A percentile compares a stretch with the other conserved stretches of the same genome.
These are phyloP conservation scores for Theonella swinhoei DNA, from an alignment of 37 sponge, comb jelly and placozoan genomes.

Conservation along the genomic window DNA sequence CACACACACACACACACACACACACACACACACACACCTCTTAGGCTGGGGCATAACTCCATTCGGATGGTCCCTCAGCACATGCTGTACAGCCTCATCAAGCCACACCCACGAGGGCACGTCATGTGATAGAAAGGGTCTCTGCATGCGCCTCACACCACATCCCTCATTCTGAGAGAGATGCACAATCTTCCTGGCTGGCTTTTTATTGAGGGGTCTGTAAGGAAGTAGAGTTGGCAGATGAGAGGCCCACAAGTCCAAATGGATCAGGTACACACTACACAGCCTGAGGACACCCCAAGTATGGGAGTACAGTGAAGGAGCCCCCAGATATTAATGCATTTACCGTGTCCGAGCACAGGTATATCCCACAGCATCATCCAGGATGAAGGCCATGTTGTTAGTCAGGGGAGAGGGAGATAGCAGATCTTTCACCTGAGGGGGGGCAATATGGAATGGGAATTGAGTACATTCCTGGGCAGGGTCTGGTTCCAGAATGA, in stretches of 20 bases:
- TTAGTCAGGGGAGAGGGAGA: conserved; percentile 19
- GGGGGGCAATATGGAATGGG: not conserved
- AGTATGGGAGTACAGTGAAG: too few species aligned
- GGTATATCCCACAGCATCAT: not conserved
- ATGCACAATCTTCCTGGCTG: conserved; percentile 15
- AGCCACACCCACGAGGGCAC: conserved; percentile 8
- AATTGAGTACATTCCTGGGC: not conserved
- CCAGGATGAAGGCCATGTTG: conserved; percentile 9
- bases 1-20: conserved; percentile 22
- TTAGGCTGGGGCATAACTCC: conserved; percentile 26
- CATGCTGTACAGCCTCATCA: conserved; percentile 23
- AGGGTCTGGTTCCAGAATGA: not conserved
- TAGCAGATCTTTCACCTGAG: conserved; percentile 32
- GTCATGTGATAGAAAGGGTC: conserved; percentile 1
- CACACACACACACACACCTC: conserved; percentile 11
- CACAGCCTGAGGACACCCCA: too few species aligned
- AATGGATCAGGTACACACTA: too few species aligned
- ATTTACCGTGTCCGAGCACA: conserved; percentile 30
- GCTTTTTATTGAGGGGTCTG: not conserved
- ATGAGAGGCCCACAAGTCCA: too few species aligned
- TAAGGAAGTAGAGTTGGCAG: not conserved
- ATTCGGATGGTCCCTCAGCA: conserved; percentile 42
- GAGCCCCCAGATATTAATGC: too few species aligned
- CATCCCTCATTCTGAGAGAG: not conserved
- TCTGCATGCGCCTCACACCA: not conserved